Evolutionary conservation across 2,888 invertebrate species (phyloP).

Genomic region (Palloptera scutellata): DNA sequence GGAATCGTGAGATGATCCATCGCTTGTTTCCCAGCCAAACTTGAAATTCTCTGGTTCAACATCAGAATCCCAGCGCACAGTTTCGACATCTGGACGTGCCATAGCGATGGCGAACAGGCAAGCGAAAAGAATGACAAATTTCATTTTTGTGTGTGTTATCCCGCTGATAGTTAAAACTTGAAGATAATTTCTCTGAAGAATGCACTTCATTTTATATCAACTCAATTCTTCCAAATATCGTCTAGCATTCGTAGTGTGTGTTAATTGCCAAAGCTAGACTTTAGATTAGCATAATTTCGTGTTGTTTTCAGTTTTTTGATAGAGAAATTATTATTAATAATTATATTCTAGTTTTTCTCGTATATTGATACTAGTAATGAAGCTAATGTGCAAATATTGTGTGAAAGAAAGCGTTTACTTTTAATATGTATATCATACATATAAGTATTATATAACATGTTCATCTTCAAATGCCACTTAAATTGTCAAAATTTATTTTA

Average conservation of each 20-base stretch:
- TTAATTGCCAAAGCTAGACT: no score
- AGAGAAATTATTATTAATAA: neutral
- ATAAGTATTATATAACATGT: no score
- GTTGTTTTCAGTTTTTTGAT: neutral
- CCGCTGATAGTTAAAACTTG: neutral
- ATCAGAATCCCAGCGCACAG: constrained; percentile 35
- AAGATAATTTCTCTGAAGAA: no score
- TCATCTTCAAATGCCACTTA: no score
- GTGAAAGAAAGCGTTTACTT: no score
- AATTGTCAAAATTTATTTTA: no score
- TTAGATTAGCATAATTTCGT: neutral
- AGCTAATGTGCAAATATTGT: no score
- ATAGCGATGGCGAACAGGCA: constrained; percentile 46
- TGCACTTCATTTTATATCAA: no score
- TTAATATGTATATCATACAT: no score
- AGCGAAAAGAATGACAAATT: constrained; percentile 45
- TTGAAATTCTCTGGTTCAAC: constrained; percentile 35
- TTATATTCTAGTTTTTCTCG: neutral
- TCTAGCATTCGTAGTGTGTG: no score
- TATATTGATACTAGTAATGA: no score
- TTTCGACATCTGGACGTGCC: constrained; percentile 41
- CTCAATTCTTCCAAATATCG: no score
- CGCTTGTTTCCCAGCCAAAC: constrained; percentile 62
- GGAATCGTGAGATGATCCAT: constrained; percentile 66
- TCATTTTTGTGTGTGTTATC: constrained; percentile 44